These are phyloP conservation scores for Acanthosepion lycidas DNA, from an alignment of 2,888 invertebrate genomes.

Conservation along the genomic window DNA sequence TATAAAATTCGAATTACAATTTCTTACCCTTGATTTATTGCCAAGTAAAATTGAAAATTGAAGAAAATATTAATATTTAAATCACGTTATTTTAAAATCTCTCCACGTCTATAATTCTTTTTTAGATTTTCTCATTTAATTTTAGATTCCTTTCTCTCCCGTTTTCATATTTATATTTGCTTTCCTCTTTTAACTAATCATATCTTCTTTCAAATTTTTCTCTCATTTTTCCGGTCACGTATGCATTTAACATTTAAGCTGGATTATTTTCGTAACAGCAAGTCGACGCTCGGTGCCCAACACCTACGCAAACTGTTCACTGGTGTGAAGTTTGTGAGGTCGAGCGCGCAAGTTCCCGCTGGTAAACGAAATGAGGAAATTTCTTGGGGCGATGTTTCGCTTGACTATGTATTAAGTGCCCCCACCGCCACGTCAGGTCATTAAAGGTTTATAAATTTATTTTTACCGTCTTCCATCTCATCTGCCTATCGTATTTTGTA, in stretches of 20 bases:
- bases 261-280: not conserved
- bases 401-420: not conserved
- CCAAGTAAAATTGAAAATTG: not conserved
- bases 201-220: not conserved
- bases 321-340: conserved; percentile 4
- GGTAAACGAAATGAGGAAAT: conserved; percentile 8
- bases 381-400: not conserved
- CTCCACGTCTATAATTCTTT: not conserved
- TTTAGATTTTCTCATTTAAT: not conserved
- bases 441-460: not conserved
- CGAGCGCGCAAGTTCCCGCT: not conserved
- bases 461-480: not conserved
- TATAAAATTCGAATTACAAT: not conserved
- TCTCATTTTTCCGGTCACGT: conserved; percentile 8
- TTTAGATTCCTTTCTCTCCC: not conserved
- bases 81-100: not conserved
- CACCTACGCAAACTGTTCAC: not conserved
- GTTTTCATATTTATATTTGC: not conserved
- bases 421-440: not conserved
- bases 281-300: not conserved
- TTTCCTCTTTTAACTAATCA: not conserved
- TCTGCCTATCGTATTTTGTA: not conserved
- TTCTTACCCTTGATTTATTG: conserved; percentile 9
- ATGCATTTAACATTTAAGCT: not conserved
- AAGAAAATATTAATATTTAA: not conserved